Evolutionary conservation across 2,888 invertebrate species (phyloP), one percentile per base, ranked within the genome.

Genomic region (Pseudoips prasinana): DNA sequence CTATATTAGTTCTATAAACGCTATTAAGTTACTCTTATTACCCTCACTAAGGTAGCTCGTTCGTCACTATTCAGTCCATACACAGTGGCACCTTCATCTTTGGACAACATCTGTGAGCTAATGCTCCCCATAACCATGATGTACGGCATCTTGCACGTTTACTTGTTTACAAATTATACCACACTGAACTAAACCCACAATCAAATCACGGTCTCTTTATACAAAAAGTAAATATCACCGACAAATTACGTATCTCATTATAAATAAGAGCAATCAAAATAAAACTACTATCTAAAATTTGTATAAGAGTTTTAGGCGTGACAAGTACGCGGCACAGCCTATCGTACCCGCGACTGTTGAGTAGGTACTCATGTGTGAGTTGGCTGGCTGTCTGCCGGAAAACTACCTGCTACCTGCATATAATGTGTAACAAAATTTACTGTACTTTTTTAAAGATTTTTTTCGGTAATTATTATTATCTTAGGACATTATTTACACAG

Each of bases 111-210:
- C 36, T 70, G 75, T 36, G 84, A 77, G 44, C 78, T 84, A 10
- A 89, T 71, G 61, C 80, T 81, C 26, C 88, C 89, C 80, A 87
- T 87, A 39, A 89, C 83, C 84, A 89, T 88, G 32, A 89, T 77
- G 58, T 89, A 89, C 46, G 89, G 89, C 89, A 89, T 89, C 27
- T 53, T 80, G 14, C n/a, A 20, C 14, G 20, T 44, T 8, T 27
- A n/a, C n/a, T 44, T 34, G 30, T 50, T 49, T 42, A 51, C 45
- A 45, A 52, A 43, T 33, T 9, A 40, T 34, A 39, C 31, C 6
- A 25, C 31, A 30, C 32, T 7, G 23, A 31, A 39, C n/a, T 26
- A n/a, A n/a, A n/a, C n/a, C n/a, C n/a, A n/a, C n/a, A n/a, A n/a
- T n/a, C n/a, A n/a, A n/a, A n/a, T n/a, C n/a, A n/a, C n/a, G n/a